Conservation (phyloP, 1,140 invertebrate genomes). For the Lasioglossum albipes region DNA sequence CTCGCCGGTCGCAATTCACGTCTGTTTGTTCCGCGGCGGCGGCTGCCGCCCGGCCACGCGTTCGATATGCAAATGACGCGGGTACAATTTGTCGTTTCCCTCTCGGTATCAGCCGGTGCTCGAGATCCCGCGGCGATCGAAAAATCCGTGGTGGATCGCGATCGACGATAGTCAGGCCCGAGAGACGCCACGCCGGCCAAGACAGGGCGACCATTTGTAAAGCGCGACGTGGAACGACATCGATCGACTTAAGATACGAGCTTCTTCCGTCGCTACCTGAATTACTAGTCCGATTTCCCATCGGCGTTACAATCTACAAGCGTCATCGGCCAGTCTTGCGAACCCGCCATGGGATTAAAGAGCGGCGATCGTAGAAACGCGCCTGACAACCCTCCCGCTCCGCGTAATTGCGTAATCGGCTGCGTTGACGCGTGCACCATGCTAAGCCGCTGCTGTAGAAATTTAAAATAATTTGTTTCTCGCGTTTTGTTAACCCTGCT, state of each 20-base stretch:
- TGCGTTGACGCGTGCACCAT: too few relatives aligned
- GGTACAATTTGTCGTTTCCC: constrained; percentile 41
- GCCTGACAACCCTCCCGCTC: too few relatives aligned
- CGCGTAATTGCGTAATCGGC: too few relatives aligned
- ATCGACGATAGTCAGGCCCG: background rate
- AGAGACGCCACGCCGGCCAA: too few relatives aligned
- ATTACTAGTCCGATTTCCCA: constrained; percentile 45
- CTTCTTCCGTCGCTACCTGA: constrained; percentile 32
- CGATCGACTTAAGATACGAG: constrained; percentile 48
- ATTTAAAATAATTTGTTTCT: too few relatives aligned
- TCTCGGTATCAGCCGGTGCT: background rate
- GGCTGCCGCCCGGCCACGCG: constrained; percentile 15
- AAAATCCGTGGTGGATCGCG: constrained; percentile 14
- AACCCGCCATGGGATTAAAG: constrained; percentile 22
- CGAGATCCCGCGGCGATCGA: constrained; percentile 18
- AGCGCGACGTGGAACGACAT: constrained; percentile 31
- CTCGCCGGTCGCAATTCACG: constrained; percentile 20
- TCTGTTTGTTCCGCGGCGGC: constrained; percentile 14
- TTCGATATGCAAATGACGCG: constrained; percentile 39
- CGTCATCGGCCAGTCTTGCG: constrained; percentile 15
- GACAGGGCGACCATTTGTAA: constrained; percentile 40
- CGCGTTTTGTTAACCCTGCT: background rate
- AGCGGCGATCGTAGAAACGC: background rate
- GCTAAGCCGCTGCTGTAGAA: background rate
- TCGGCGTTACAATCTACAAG: constrained; percentile 45